A percentile compares a stretch with the other conserved stretches of the same genome.
Conservation (phyloP, 30 jellyfish, hydroid and myxozoan species). For the Cassiopea xamachana region DNA sequence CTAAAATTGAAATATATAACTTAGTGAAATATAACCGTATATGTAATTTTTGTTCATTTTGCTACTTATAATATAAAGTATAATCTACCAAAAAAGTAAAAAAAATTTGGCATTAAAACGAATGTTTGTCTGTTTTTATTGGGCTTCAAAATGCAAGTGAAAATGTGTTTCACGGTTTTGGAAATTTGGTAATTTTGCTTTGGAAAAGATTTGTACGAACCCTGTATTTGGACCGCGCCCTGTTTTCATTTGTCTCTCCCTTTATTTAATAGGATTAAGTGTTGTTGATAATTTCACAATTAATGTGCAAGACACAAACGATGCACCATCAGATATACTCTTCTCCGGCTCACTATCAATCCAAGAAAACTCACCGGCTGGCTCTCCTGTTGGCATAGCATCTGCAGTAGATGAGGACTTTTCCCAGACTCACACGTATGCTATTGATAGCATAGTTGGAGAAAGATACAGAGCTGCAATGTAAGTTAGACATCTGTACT, state of each 20-base stretch:
- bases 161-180: too few relatives aligned
- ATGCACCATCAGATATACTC: constrained; percentile 71
- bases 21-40: too few relatives aligned
- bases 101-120: too few relatives aligned
- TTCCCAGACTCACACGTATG: constrained; percentile 73
- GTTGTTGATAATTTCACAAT: constrained; percentile 54
- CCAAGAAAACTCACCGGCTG: constrained; percentile 66
- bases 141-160: too few relatives aligned
- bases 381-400: constrained; percentile 67
- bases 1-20: too few relatives aligned
- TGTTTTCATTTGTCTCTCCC: neutral
- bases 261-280: constrained; percentile 61
- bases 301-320: constrained; percentile 77
- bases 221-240: neutral
- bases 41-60: too few relatives aligned
- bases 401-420: constrained; percentile 87
- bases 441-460: constrained; percentile 50
- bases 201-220: too few relatives aligned
- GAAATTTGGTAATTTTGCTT: too few relatives aligned
- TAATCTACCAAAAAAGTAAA: too few relatives aligned
- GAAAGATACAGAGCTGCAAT: constrained; percentile 18
- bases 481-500: constrained; percentile 22
- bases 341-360: constrained; percentile 52
- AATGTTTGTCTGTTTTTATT: too few relatives aligned
- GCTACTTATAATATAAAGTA: too few relatives aligned